Evolutionary conservation across 2,113 vertebrate species (phyloP).

Genomic region (Psilopsiagon aurifrons): DNA sequence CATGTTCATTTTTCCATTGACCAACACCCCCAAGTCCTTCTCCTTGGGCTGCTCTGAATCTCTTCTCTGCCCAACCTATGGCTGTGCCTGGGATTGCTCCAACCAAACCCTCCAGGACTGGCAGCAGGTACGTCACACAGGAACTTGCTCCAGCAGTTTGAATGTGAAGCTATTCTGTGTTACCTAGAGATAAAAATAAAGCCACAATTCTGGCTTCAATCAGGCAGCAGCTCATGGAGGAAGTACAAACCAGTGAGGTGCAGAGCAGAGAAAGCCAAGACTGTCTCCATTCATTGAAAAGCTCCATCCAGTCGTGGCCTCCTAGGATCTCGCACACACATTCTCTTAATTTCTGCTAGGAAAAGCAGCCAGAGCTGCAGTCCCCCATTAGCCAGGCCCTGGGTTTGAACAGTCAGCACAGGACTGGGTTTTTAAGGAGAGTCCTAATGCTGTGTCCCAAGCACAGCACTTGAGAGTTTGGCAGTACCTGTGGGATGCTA

Average conservation of each 20-base stretch:
- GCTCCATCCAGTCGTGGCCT: background rate
- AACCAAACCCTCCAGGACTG: background rate
- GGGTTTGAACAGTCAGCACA: rapidly evolving
- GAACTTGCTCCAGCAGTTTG: background rate
- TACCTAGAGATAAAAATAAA: background rate
- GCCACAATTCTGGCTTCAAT: background rate
- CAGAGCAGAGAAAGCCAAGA: background rate
- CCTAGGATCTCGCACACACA: background rate
- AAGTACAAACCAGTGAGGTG: background rate
- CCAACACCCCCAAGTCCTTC: too few relatives aligned
- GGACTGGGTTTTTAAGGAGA: background rate
- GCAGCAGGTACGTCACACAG: rapidly evolving
- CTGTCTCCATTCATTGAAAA: background rate
- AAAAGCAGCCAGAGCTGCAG: background rate
- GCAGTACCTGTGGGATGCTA: background rate
- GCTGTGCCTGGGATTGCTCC: too few relatives aligned
- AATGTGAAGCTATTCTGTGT: background rate
- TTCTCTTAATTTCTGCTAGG: background rate
- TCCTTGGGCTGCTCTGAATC: too few relatives aligned
- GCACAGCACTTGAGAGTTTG: background rate
- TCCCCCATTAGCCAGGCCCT: background rate
- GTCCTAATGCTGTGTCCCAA: too few relatives aligned
- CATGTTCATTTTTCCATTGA: too few relatives aligned
- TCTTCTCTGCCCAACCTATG: too few relatives aligned
- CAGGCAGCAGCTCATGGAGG: background rate